Evolutionary conservation across 2,888 invertebrate genomes (phyloP).

Genomic region (Ischnura elegans): DNA sequence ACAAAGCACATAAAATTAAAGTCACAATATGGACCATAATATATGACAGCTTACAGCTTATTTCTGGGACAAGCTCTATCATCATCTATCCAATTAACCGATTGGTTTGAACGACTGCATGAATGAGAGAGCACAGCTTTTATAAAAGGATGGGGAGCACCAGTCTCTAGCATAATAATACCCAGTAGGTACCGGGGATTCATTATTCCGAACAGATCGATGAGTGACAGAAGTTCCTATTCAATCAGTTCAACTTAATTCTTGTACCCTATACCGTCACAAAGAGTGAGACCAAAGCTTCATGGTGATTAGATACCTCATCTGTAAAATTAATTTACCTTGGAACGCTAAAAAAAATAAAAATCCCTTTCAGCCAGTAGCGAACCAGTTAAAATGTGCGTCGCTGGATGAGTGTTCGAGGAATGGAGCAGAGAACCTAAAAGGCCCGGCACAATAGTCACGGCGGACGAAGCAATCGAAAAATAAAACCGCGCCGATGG

Average conservation of each 20-base stretch:
- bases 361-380: not conserved
- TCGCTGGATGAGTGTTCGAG: not conserved
- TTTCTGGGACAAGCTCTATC: too few relatives aligned
- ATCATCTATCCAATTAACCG: too few relatives aligned
- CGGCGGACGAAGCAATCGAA: not conserved
- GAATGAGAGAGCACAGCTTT: too few relatives aligned
- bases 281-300: not conserved
- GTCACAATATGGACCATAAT: too few relatives aligned
- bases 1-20: too few relatives aligned
- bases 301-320: not conserved
- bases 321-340: not conserved
- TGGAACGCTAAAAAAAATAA: not conserved
- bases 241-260: not conserved
- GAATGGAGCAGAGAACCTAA: not conserved
- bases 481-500: constrained; percentile 30
- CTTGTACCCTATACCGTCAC: not conserved
- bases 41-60: too few relatives aligned
- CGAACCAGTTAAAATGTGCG: not conserved
- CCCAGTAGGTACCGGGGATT: not conserved
- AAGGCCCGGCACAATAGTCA: constrained; percentile 10
- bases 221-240: not conserved
- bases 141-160: not conserved
- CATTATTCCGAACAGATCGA: not conserved
- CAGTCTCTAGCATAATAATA: not conserved
- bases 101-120: too few relatives aligned